Conservation (phyloP, 2,113 vertebrate genomes). For the Lontra canadensis region DNA sequence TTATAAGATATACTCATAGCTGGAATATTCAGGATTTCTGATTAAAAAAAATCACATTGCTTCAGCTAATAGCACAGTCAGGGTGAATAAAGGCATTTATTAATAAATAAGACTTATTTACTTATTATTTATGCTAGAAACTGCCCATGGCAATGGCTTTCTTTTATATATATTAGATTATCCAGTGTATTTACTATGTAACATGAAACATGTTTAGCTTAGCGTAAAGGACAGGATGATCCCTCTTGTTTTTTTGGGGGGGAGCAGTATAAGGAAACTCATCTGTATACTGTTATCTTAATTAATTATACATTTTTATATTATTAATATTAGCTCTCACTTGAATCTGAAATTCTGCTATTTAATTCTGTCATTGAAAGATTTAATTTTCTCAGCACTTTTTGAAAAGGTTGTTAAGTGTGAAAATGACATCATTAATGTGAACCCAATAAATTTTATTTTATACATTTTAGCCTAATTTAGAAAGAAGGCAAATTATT, state of each 20-base stretch:
- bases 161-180: slow-evolving; percentile 36
- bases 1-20: slow-evolving; percentile 45
- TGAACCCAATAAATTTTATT: not conserved
- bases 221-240: not conserved
- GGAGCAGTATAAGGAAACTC: not conserved
- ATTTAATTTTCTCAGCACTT: not conserved
- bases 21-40: slow-evolving; percentile 55
- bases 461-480: not conserved
- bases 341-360: not conserved
- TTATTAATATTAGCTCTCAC: not conserved
- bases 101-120: slow-evolving; percentile 33
- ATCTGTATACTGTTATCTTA: not conserved
- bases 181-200: not conserved
- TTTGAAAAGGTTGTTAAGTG: not conserved
- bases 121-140: slow-evolving; percentile 60
- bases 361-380: not conserved
- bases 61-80: slow-evolving; percentile 62
- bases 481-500: slow-evolving; percentile 27
- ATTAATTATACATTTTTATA: not conserved
- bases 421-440: slow-evolving; percentile 40
- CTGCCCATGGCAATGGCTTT: slow-evolving; percentile 44
- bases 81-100: slow-evolving; percentile 66
- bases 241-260: not conserved
- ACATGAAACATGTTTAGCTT: not conserved
- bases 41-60: slow-evolving; percentile 10